Base-by-base conservation (phyloP, 2,888 invertebrate species). In the Epinotia nisella region DNA sequence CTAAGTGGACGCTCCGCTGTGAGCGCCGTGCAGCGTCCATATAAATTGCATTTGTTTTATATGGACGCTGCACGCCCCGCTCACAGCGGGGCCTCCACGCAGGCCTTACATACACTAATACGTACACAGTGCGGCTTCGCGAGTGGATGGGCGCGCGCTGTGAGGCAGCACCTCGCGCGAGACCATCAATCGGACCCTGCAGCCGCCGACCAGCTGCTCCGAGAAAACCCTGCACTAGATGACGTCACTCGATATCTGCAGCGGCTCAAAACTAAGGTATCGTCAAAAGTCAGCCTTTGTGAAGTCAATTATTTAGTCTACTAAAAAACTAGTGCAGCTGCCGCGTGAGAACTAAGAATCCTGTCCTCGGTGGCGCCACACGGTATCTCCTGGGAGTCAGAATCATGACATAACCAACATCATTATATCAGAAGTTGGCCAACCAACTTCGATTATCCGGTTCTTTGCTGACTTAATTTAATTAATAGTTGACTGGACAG, bases 131-230 rank as follows among this genome's bases (percentile, higher is more conserved):
- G 96, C 90, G 96, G 96, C 9, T 96, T 96, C 88, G 96, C 96
- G 78, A 95, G 96, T 79, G 96, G 96, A 60, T 96, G 96, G 96
- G 96, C 96, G 75, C 94, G 96, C 77, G 96, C 96, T 85, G 96
- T 96, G 76, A 94, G 96, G 70, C 94, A 95, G 93, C 96, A 96
- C 88, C 94, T 96, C 76, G 95, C 95, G 65, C 93, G 96, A 75
- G 96, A 96, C 86, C 96, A 96, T 88, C 96, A 96, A 86, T 94
- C 94, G 77, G 95, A 96, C 85, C 95, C 95, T 81, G 94, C 95
- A 78, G 94, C 94, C 75, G 94, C 94, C 76, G 95, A 95, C 85
- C 94, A 94, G 75, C 90, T 95, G 85, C 91, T 95, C 79, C 95
- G 96, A 80, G 96, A 96, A 87, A 96, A 96, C 90, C 96, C 96